These are phyloP conservation scores for Chloropsis cyanopogon DNA, from an alignment of 2,113 vertebrate species.

Conservation along the genomic window DNA sequence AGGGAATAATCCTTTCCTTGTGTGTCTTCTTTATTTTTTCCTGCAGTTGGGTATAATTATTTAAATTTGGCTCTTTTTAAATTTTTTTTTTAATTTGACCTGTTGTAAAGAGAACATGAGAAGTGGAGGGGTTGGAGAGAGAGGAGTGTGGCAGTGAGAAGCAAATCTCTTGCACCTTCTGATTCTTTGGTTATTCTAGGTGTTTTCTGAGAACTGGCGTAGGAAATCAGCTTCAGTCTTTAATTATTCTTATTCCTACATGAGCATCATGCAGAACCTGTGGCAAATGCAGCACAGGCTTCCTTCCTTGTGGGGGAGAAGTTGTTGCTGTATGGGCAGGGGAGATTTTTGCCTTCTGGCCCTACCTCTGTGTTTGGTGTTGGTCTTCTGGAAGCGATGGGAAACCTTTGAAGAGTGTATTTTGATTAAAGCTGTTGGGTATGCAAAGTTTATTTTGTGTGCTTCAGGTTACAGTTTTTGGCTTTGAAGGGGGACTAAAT, in stretches of 20 bases:
- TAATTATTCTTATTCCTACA: neutral
- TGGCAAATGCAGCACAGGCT: neutral
- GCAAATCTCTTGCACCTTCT: neutral
- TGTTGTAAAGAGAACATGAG: neutral
- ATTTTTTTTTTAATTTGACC: neutral
- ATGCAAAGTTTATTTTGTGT: neutral
- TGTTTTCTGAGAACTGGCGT: neutral
- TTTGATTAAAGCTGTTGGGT: neutral
- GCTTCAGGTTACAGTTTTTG: neutral
- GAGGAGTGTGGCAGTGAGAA: neutral
- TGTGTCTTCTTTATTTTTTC: neutral
- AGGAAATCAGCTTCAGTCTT: neutral
- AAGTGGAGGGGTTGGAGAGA: neutral
- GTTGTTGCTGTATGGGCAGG: neutral
- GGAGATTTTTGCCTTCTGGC: neutral
- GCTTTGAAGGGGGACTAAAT: neutral
- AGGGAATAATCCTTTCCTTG: neutral
- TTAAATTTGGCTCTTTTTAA: neutral
- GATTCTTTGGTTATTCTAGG: neutral
- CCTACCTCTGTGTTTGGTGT: neutral
- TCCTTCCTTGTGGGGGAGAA: neutral
- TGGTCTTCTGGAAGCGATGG: neutral
- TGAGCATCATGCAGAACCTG: rapidly evolving
- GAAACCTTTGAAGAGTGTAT: neutral
- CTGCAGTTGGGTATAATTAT: neutral